Evolutionary conservation across 2,888 invertebrate species (phyloP), one percentile per base, ranked within the genome.

Genomic region (Rhagophthalmus giganteus): DNA sequence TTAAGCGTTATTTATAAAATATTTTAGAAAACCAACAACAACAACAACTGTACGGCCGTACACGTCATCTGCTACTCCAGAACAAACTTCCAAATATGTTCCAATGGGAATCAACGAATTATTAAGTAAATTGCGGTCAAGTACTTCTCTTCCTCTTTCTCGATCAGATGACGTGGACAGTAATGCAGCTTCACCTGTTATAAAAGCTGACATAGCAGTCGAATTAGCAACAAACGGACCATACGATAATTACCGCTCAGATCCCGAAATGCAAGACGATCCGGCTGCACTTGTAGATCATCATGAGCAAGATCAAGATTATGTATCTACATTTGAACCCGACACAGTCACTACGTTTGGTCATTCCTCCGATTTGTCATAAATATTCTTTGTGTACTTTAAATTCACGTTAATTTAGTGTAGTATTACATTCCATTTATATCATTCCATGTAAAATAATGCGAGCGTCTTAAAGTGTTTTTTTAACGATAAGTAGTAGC

Each of bases 281-380:
- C 80, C 81, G 31, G 75, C 78, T 49, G 78, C 80, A 58, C 78
- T 76, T 67, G 77, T 74, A 53, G 74, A 73, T 37, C 74, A 75
- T 53, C 68, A 68, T 42, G 68, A 65, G 57, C 74, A 75, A 47
- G 81, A 80, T 42, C 79, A 79, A 25, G 76, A 76, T 48, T 69
- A 67, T 57, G 76, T 76, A 44, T 80, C 81, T 59, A 81, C 81
- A 60, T 78, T 80, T 69, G 81, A 81, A 76, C 81, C 81, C 67
- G 81, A 81, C 67, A 79, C 78, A 66, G 79, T 79, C 60, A 71
- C 71, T 31, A 66, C 68, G 44, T 64, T 67, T 57, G 59, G 54
- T 54, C 64, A 64, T 60, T 62, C 66, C 57, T 59, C 63, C 41
- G 50, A 54, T 54, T 59, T 58, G 58, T 52, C 40, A 13, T 46